These are phyloP conservation scores for Peribatodes rhomboidaria DNA, from an alignment of 2,888 invertebrate genomes.

Conservation along the genomic window DNA sequence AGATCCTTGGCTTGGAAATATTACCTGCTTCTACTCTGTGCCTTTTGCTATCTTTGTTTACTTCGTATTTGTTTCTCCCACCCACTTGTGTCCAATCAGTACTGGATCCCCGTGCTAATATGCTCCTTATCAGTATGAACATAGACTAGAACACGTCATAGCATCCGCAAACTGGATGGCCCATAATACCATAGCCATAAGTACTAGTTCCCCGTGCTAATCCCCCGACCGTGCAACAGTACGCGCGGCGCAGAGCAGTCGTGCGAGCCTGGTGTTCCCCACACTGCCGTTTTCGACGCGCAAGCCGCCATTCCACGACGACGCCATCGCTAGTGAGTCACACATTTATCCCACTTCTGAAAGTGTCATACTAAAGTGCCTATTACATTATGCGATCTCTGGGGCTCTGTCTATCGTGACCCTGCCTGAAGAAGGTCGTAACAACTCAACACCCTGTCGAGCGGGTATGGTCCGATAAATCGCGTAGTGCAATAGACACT, in stretches of 20 bases:
- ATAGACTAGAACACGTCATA: too few relatives aligned
- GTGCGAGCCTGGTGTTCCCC: slow-evolving; percentile 92
- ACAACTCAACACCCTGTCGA: too few relatives aligned
- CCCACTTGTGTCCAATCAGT: not conserved
- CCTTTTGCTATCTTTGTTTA: not conserved
- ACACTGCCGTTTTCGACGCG: slow-evolving; percentile 88
- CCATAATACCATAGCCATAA: slow-evolving; percentile 2
- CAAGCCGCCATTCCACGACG: slow-evolving; percentile 84
- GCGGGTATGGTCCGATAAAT: too few relatives aligned
- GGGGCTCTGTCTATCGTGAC: too few relatives aligned
- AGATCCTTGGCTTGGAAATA: not conserved
- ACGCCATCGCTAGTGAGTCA: slow-evolving; percentile 80
- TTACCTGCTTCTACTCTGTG: not conserved
- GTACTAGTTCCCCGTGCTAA: slow-evolving; percentile 24
- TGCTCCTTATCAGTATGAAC: not conserved
- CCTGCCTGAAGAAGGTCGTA: too few relatives aligned
- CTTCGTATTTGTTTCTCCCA: not conserved
- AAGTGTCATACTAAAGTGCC: not conserved
- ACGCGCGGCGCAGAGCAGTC: slow-evolving; percentile 89
- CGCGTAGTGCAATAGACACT: too few relatives aligned
- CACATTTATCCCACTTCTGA: slow-evolving; percentile 23
- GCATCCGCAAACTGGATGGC: too few relatives aligned
- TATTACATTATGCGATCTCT: too few relatives aligned
- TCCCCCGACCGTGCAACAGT: slow-evolving; percentile 58
- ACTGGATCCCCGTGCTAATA: not conserved